Base-by-base conservation (phyloP, 1,140 invertebrate genomes). In the Sitophilus oryzae region DNA sequence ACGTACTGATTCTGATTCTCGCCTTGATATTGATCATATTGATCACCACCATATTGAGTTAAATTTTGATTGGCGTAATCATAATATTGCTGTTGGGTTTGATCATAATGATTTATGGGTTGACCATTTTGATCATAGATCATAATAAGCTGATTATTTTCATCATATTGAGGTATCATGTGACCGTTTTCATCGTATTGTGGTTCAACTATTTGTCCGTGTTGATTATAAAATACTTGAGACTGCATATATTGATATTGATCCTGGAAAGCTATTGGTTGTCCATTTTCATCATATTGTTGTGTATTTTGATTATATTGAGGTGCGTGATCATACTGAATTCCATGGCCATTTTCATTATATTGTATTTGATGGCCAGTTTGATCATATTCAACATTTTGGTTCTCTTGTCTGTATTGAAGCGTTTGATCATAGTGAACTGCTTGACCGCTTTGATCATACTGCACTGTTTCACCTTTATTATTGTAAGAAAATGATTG, bases 111-210 rank as follows among this genome's bases (percentile, higher is more conserved):
- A 6, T 30, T 11, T 30, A 5, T 11, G 9, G 14, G 19, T 37
- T 59, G 59, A 14, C 52, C 57, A 37, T 58, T 49, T 48, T 58
- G 38, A 40, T 60, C 53, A 22, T 61, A 61, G 19, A 56, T 38
- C 6, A 41, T 34, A 14, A 60, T 43, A 1, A 43, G 43, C 37
- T 62, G 61, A 1, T 59, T 63, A 22, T 58, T 59, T 49, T 66
- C 56, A 37, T 66, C 65, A 25, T 68, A 68, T 16, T 62, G 49
- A 1, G 56, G 55, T n/a, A 56, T 22, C 11, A 56, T 45, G 37
- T 67, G 59, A 9, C 56, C 58, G 11, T 57, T 54, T 56, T 60
- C 59, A 35, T 65, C 61, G 22, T 61, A 66, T 22, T 66, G 62
- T 2, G 52, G 48, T 40, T 40, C 5, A 18, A 62, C 23, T 0